A percentile compares a stretch with the other conserved stretches of the same genome.
Evolutionary conservation across 2,888 invertebrate genomes (phyloP).

Genomic region (Dryobotodes eremita): DNA sequence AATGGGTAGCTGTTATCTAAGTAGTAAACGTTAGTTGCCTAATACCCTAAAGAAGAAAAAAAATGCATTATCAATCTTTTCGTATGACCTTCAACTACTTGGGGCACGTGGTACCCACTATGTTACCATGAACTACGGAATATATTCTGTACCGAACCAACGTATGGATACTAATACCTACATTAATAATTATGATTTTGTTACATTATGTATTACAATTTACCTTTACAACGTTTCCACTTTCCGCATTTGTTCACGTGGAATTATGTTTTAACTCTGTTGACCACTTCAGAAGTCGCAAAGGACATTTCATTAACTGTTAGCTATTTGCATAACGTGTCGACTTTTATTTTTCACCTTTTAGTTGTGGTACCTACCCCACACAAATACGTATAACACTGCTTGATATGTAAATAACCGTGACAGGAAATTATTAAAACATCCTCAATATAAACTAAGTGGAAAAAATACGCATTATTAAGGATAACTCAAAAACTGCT

Average conservation of each 20-base stretch:
- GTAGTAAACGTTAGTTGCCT: conserved; percentile 15
- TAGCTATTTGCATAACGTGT: not conserved
- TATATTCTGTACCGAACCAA: not conserved
- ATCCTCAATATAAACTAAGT: too few relatives aligned
- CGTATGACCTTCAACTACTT: conserved; percentile 2
- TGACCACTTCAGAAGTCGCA: not conserved
- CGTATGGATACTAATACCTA: not conserved
- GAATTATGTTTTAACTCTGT: not conserved
- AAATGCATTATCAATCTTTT: not conserved
- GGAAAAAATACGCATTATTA: too few relatives aligned
- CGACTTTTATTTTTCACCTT: too few relatives aligned
- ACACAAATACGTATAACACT: too few relatives aligned
- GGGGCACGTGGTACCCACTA: not conserved
- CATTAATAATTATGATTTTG: not conserved
- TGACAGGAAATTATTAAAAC: too few relatives aligned
- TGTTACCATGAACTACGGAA: conserved; percentile 1
- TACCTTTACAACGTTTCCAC: not conserved
- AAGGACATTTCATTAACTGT: not conserved
- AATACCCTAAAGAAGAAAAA: not conserved
- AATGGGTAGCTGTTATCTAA: conserved; percentile 32
- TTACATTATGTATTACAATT: not conserved
- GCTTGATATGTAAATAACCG: too few relatives aligned
- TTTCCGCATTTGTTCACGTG: not conserved
- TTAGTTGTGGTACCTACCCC: too few relatives aligned
- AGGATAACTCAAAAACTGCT: too few relatives aligned